Conservation (phyloP, 2,113 vertebrate species). For the Mesoclemmys tuberculata region DNA sequence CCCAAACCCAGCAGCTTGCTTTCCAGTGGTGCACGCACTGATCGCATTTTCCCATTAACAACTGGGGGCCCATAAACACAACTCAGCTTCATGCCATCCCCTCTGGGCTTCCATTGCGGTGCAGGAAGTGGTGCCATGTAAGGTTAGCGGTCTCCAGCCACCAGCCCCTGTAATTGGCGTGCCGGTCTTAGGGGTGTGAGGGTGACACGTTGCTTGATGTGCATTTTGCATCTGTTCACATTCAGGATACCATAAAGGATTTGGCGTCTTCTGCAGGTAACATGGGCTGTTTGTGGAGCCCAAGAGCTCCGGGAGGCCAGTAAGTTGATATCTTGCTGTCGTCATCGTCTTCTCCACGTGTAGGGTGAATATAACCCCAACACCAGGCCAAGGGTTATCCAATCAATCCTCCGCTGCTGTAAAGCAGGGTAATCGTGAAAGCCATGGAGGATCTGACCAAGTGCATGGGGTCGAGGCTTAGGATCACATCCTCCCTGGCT, state of each 20-base stretch:
- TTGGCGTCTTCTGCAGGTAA: not conserved
- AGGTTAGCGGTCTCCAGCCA: not conserved
- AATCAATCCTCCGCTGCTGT: not conserved
- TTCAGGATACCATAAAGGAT: not conserved
- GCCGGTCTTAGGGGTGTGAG: not conserved
- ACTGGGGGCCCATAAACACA: not conserved
- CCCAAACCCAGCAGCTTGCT: not conserved
- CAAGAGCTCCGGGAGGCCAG: not conserved
- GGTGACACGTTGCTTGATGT: not conserved
- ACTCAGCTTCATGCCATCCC: not conserved
- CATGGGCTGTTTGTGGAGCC: not conserved
- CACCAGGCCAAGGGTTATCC: not conserved
- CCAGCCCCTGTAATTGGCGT: not conserved
- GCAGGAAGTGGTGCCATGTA: not conserved
- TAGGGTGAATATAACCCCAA: not conserved
- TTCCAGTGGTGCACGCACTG: not conserved
- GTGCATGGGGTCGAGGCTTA: too few relatives aligned
- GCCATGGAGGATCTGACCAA: not conserved
- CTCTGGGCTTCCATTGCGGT: not conserved
- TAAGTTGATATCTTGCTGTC: not conserved
- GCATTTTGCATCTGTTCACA: accelerated
- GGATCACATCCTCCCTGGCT: too few relatives aligned
- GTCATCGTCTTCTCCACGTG: not conserved
- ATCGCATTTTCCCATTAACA: not conserved
- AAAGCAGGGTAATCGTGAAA: not conserved